Evolutionary conservation across 2,113 vertebrate genomes (phyloP), one percentile per base, ranked within the genome.

Genomic region (Poecilia latipinna): DNA sequence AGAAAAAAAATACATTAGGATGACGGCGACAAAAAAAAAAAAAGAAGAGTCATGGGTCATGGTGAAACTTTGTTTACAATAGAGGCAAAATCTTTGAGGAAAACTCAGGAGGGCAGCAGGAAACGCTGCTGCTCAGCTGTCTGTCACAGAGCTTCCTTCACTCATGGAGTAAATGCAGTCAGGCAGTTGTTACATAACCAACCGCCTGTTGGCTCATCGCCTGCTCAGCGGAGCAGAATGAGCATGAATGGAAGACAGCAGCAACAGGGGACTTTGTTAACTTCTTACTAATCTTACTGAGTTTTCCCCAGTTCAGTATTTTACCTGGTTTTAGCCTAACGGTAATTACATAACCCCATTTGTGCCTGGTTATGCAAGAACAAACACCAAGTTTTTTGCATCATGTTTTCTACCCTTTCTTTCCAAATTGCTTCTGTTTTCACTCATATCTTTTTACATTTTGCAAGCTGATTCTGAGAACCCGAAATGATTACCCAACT

Each of bases 111-210:
- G 76, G 26, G 65, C 72, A 86, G 86, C 70, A 87, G 66, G 79
- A 86, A 84, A 88, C 75, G 67, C 54, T 81, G 78, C 76, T 44
- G 66, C 68, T 63, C 70, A 61, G 65, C 73, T 48, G 74, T 72
- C 75, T 77, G 78, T 86, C 73, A 57, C 37, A 78, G 74, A 79
- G 70, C 79, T 89, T 87, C 72, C 90, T 86, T 89, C 88, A 85
- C 82, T 75, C 79, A 32, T 69, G 67, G 42, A 89, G 75, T 74
- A 77, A 80, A 35, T 33, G 57, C 73, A 75, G 68, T 66, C 33
- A 26, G 65, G 24, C 35, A 3, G 67, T 37, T 61, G 60, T 89
- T 88, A 70, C 65, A 64, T 84, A 89, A 91, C 67, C 61, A 12
- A 51, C 70, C 65, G 70, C 42, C 22, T 68, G 60, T 63, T 6